Evolutionary conservation across 1,140 invertebrate species (phyloP).

Genomic region (Apis mellifera): Amel_HAv3.1 CM009936.2:13818501-13819000

Average conservation of each 20-base stretch:
- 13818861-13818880: conserved; percentile 64
- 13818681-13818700: conserved; percentile 60
- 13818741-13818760: conserved; percentile 23
- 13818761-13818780: conserved; percentile 44
- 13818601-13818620: neutral
- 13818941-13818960: neutral
- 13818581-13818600: conserved; percentile 38
- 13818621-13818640: conserved; percentile 20
- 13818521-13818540: conserved; percentile 24
- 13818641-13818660: conserved; percentile 57
- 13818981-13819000: conserved; percentile 37
- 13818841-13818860: conserved; percentile 75
- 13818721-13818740: conserved; percentile 76
- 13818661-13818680: conserved; percentile 56
- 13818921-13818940: neutral
- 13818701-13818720: conserved; percentile 77
- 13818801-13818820: conserved; percentile 73
- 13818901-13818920: neutral
- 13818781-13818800: conserved; percentile 73
- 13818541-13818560: conserved; percentile 15
- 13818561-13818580: too few relatives aligned
- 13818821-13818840: conserved; percentile 76
- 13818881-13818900: neutral
- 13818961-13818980: neutral
- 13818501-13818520: neutral